A percentile compares a stretch with the other conserved stretches of the same genome.
Evolutionary conservation across 2,113 vertebrate genomes (phyloP).

Genomic region (Gavialis gangeticus): DNA sequence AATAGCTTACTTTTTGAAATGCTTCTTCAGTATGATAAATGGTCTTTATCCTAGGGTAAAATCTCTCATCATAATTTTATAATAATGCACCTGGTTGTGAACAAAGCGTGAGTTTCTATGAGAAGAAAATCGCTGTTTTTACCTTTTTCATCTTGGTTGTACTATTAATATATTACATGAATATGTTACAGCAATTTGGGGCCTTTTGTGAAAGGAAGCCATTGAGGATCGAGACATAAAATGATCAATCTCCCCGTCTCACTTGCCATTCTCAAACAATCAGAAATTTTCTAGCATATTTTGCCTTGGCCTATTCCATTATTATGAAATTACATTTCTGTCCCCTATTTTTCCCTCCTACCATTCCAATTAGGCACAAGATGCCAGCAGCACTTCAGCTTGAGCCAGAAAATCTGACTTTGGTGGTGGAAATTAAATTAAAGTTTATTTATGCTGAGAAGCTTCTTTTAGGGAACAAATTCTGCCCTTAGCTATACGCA

Average conservation of each 20-base stretch:
- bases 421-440: not conserved
- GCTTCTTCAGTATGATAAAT: slow-evolving; percentile 42
- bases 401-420: not conserved
- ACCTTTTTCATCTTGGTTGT: slow-evolving; percentile 45
- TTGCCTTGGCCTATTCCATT: not conserved
- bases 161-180: not conserved
- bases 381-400: not conserved
- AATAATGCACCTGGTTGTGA: slow-evolving; percentile 51
- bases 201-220: not conserved
- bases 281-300: slow-evolving; percentile 1
- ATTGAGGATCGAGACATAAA: not conserved
- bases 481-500: not conserved
- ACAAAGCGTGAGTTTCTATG: slow-evolving; percentile 53
- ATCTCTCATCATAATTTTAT: slow-evolving; percentile 18
- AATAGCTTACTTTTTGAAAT: slow-evolving; percentile 36
- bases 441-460: not conserved
- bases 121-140: slow-evolving; percentile 61
- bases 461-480: not conserved
- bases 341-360: not conserved
- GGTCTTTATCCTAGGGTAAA: slow-evolving; percentile 68
- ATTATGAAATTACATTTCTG: not conserved
- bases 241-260: not conserved
- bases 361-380: not conserved
- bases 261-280: not conserved
- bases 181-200: not conserved